Conservation (phyloP, 2,113 vertebrate genomes). For the Ibidorhyncha struthersii region DNA sequence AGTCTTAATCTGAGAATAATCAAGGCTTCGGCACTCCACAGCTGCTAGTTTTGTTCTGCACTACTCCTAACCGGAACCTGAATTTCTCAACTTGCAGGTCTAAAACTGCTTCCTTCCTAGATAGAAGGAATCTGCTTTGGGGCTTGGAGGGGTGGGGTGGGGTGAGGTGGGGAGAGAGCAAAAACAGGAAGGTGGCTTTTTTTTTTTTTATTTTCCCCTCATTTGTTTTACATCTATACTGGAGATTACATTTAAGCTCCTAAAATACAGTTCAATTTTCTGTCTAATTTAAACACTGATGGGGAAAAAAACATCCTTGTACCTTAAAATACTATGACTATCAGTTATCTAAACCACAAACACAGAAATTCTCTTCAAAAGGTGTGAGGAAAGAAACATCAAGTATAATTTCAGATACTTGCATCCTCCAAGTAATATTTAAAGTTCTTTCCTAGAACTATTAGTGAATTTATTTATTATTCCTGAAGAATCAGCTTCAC, state of each 20-base stretch:
- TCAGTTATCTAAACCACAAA: neutral
- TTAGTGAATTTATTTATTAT: neutral
- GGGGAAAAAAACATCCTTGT: neutral
- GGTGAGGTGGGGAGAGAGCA: neutral
- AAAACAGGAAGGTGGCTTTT: neutral
- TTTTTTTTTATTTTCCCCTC: too few species aligned
- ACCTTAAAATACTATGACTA: neutral
- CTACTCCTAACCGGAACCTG: neutral
- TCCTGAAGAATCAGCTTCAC: neutral
- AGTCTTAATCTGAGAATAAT: neutral
- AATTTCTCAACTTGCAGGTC: neutral
- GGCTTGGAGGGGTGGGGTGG: accelerated
- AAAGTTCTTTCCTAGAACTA: neutral
- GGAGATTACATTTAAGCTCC: neutral
- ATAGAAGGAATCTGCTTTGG: neutral
- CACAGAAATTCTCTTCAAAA: neutral
- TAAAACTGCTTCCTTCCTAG: neutral
- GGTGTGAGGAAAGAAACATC: neutral
- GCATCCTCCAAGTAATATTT: neutral
- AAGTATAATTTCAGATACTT: neutral
- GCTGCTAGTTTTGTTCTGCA: neutral
- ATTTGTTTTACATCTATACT: neutral
- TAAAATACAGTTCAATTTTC: neutral
- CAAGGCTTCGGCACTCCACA: neutral
- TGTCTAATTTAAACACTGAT: neutral